Evolutionary conservation across 2,113 vertebrate species (phyloP).

Genomic region (Dolichotis patagonum): DNA sequence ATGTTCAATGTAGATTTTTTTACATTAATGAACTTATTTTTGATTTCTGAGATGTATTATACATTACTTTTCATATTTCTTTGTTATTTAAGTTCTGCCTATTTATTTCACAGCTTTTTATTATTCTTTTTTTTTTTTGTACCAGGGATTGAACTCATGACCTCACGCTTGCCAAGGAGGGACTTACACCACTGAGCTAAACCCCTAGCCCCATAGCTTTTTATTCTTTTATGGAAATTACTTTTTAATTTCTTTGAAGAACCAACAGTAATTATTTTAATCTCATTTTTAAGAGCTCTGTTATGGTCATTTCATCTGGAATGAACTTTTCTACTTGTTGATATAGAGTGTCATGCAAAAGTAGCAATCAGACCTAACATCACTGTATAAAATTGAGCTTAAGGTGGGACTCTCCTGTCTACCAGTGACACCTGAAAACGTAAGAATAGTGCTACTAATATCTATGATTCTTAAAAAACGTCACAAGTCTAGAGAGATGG

Average conservation of each 20-base stretch:
- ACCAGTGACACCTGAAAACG: neutral
- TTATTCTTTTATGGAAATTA: neutral
- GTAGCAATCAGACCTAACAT: neutral
- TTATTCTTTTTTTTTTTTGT: too few relatives aligned
- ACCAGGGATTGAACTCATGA: too few relatives aligned
- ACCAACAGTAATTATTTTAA: neutral
- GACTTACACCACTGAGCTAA: too few relatives aligned
- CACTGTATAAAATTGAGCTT: neutral
- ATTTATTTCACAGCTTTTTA: neutral
- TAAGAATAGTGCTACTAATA: neutral
- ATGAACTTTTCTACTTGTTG: constrained; percentile 1
- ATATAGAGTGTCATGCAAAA: neutral
- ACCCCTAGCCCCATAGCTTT: neutral
- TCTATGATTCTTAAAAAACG: neutral
- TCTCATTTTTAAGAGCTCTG: neutral
- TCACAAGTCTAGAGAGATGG: neutral
- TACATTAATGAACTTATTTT: neutral
- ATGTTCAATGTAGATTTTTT: neutral
- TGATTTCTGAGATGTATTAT: constrained; percentile 33
- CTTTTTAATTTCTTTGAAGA: constrained; percentile 26
- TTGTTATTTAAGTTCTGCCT: neutral
- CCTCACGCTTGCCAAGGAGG: too few relatives aligned
- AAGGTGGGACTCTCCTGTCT: neutral
- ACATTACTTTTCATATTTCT: neutral
- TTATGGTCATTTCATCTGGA: neutral